phyloP scores from a whole-genome alignment of 2,797 vertebrate genomes.

The Megaceryle alcyon region DNA sequence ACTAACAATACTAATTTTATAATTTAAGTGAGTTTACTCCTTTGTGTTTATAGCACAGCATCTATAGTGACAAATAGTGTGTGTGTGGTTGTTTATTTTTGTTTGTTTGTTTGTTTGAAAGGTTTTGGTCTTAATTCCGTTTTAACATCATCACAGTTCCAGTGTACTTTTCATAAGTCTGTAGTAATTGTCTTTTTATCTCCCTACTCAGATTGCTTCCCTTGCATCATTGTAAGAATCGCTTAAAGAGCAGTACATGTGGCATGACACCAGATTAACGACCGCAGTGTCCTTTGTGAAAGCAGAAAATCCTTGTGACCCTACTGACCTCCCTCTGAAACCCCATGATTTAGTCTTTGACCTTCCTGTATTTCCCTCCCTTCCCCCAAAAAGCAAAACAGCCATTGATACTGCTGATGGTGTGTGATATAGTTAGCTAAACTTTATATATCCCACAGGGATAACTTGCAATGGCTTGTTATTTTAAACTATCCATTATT shows the following conservation, averaged over 20 bases:
- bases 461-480: neutral
- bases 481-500: neutral
- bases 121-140: neutral
- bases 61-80: neutral
- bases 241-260: neutral
- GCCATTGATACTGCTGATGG: neutral
- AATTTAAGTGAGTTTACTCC: neutral
- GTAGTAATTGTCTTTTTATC: neutral
- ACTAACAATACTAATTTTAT: neutral
- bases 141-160: neutral
- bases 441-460: neutral
- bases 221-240: slow-evolving; percentile 25
- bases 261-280: slow-evolving; percentile 29
- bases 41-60: neutral
- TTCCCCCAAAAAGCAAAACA: neutral
- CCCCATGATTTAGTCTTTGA: neutral
- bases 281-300: slow-evolving; percentile 27
- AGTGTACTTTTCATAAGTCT: neutral
- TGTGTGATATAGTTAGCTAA: neutral
- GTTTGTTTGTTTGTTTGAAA: neutral
- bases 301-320: slow-evolving; percentile 35
- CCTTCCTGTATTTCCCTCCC: neutral
- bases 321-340: neutral
- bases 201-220: neutral
- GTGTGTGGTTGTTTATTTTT: neutral